phyloP scores from a whole-genome alignment of 1,140 invertebrate species.

The Tyrophagus putrescentiae region DNA sequence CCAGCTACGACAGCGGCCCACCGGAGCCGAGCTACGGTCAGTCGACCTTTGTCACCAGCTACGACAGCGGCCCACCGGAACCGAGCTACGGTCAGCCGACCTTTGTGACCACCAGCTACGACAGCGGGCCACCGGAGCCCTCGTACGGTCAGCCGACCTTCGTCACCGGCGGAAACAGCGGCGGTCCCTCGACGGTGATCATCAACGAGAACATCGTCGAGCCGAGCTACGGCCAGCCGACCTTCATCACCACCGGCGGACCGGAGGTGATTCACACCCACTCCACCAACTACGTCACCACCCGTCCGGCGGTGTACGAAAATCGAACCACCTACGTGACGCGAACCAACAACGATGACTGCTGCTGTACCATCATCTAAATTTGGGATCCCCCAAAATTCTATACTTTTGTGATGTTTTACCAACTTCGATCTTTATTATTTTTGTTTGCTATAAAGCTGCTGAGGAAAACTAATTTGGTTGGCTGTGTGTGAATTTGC shows the following conservation, averaged over 20 bases:
- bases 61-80: constrained; percentile 8
- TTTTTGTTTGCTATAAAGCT: too few species aligned
- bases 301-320: neutral
- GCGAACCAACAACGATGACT: neutral
- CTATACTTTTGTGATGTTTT: too few species aligned
- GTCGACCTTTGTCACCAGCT: neutral
- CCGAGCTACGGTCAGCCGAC: constrained; percentile 1
- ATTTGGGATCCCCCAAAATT: too few species aligned
- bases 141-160: constrained; percentile 3
- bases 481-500: too few species aligned
- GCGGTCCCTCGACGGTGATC: neutral
- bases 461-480: too few species aligned
- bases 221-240: too few species aligned
- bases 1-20: neutral
- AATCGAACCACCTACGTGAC: neutral
- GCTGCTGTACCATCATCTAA: constrained; percentile 1
- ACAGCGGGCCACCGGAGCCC: neutral
- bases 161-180: too few species aligned
- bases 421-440: too few species aligned
- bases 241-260: neutral
- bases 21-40: neutral
- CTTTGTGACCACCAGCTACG: neutral
- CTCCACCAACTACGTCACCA: neutral
- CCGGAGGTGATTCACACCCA: neutral
- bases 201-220: too few species aligned